Conservation (phyloP, 2,888 invertebrate species). For the Ichneumoninae sp. region DNA sequence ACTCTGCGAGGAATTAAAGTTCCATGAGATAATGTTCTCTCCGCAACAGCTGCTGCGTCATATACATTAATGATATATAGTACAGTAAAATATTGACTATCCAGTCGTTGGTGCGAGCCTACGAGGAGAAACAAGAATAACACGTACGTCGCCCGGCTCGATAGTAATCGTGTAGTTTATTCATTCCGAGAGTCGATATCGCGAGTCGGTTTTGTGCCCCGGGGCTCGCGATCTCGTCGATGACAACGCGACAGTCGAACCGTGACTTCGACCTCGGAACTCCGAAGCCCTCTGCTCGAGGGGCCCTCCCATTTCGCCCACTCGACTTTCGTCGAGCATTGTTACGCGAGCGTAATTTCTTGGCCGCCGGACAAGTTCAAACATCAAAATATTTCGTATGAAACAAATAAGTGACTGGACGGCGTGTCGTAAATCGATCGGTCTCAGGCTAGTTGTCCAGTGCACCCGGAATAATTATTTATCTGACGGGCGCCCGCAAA, state of each 20-base stretch:
- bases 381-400: background rate
- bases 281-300: slow-evolving; percentile 1
- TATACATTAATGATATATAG: slow-evolving; percentile 19
- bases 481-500: too few relatives aligned
- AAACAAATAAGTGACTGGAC: background rate
- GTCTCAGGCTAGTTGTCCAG: background rate
- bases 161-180: slow-evolving; percentile 39
- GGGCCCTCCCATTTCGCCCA: slow-evolving; percentile 46
- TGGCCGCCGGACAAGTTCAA: background rate
- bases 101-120: background rate
- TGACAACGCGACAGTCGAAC: slow-evolving; percentile 45
- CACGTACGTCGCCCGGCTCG: background rate
- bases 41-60: slow-evolving; percentile 1
- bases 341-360: background rate
- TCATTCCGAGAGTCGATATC: slow-evolving; percentile 18
- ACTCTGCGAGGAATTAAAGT: background rate
- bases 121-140: background rate
- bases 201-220: slow-evolving; percentile 1
- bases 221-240: slow-evolving; percentile 18
- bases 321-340: background rate
- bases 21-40: slow-evolving; percentile 3
- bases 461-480: too few relatives aligned
- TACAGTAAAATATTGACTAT: background rate
- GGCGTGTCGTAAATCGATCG: background rate
- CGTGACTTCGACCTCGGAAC: slow-evolving; percentile 42